Percentiles rank a stretch among this genome's conserved stretches.
Evolutionary conservation across 2,888 invertebrate genomes (phyloP).

Genomic region (Mellilla xanthometata): DNA sequence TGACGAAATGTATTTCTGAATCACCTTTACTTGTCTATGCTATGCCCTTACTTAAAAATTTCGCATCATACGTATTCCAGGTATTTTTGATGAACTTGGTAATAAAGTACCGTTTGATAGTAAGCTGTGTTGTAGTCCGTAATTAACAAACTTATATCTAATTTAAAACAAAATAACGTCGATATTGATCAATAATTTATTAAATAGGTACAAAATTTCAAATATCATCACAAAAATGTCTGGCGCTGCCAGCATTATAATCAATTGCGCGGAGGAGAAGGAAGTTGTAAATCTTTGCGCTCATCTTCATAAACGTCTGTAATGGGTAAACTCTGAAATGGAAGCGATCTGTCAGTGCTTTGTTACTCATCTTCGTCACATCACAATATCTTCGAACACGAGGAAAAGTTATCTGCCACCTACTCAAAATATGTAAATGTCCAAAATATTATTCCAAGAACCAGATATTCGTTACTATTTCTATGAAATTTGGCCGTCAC

Average conservation of each 20-base stretch:
- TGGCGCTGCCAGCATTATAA: conserved; percentile 13
- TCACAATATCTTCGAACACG: conserved; percentile 9
- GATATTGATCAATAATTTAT: conserved; percentile 2
- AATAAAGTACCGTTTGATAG: no score
- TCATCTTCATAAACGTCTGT: conserved; percentile 6
- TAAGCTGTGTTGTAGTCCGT: no score
- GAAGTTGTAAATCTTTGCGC: conserved; percentile 21
- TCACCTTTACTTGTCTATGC: no score
- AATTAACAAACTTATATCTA: neutral
- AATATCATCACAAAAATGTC: conserved; percentile 1
- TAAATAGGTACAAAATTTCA: neutral
- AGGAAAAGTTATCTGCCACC: conserved; percentile 17
- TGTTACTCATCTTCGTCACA: conserved; percentile 7
- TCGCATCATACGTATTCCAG: no score
- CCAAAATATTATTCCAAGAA: conserved; percentile 15
- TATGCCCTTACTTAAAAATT: no score
- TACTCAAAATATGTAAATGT: conserved; percentile 11
- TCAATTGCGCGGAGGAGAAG: conserved; percentile 10
- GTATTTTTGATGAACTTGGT: no score
- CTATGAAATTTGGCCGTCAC: conserved; percentile 13
- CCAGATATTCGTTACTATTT: conserved; percentile 8
- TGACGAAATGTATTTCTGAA: no score
- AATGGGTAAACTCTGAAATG: conserved; percentile 2
- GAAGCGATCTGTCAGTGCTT: conserved; percentile 13
- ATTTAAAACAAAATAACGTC: neutral